Percentiles rank a stretch among this genome's conserved stretches.
phyloP scores from a whole-genome alignment of 2,113 vertebrate genomes.

The Callipepla squamata region DNA sequence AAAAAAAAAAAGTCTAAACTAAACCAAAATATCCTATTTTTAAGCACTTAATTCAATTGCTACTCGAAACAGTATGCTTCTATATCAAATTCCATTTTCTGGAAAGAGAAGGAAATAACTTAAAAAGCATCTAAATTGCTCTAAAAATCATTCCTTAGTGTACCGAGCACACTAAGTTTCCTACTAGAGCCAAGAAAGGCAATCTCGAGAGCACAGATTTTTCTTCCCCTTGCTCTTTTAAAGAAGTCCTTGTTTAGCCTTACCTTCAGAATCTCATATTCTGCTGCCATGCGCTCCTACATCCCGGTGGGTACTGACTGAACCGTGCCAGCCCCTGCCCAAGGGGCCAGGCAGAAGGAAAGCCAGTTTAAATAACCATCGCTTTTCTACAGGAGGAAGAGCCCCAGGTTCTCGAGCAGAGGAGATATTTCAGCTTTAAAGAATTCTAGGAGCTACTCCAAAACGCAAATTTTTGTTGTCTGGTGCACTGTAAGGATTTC shows the following conservation, averaged over 20 bases:
- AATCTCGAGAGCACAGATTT: neutral
- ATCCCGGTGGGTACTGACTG: rapidly evolving
- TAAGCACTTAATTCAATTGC: neutral
- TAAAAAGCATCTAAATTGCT: neutral
- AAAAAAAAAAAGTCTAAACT: neutral
- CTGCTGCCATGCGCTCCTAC: neutral
- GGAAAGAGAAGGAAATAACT: neutral
- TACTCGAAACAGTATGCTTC: neutral
- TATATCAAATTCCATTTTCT: neutral
- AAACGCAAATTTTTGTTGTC: slow-evolving; percentile 51
- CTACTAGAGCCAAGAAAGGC: neutral
- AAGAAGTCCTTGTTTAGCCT: neutral
- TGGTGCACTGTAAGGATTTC: slow-evolving; percentile 36
- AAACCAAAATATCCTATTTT: slow-evolving; percentile 9
- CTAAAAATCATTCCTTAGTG: neutral
- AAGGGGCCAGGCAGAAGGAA: neutral
- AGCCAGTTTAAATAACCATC: slow-evolving; percentile 1
- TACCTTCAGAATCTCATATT: slow-evolving; percentile 10
- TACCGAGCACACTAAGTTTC: neutral
- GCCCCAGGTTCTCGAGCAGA: neutral
- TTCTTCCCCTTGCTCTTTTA: neutral
- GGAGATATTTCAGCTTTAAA: slow-evolving; percentile 52
- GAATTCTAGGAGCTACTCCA: slow-evolving; percentile 66
- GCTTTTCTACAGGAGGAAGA: slow-evolving; percentile 5
- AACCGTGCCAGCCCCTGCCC: neutral